Percentiles rank a stretch among this genome's conserved stretches.
Conservation (phyloP, 2,113 vertebrate genomes). For the Heloderma charlesbogerti region DNA sequence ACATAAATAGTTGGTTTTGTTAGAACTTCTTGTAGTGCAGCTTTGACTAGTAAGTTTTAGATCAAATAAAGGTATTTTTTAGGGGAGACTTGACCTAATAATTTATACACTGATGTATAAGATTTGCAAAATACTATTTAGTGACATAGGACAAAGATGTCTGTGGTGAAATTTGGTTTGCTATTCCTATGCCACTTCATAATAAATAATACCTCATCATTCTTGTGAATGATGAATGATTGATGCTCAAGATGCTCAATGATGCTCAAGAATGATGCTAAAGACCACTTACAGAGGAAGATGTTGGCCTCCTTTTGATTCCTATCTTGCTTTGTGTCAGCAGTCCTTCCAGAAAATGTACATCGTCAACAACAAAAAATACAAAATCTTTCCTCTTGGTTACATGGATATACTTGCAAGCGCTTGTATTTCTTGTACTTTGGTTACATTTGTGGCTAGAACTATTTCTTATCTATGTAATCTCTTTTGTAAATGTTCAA, state of each 20-base stretch:
- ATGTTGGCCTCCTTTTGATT: background rate
- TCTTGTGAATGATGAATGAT: no score
- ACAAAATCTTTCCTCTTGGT: no score
- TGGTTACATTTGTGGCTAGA: background rate
- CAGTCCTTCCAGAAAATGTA: background rate
- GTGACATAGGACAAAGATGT: background rate
- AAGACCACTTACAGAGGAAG: background rate
- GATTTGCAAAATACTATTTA: background rate
- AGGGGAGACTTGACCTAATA: background rate
- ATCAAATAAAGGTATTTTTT: background rate
- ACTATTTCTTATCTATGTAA: background rate
- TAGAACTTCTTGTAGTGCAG: background rate
- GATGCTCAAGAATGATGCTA: background rate
- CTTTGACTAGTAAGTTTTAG: background rate
- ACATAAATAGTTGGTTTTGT: background rate
- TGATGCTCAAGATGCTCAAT: no score
- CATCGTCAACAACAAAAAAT: background rate
- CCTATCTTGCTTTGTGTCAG: background rate
- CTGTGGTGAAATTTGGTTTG: background rate
- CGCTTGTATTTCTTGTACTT: background rate
- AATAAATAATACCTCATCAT: background rate
- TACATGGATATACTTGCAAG: background rate
- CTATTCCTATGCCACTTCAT: background rate
- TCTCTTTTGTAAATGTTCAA: background rate
- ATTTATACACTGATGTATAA: background rate